phyloP scores from a whole-genome alignment of 1,140 invertebrate genomes.

The Belonocnema kinseyi region DNA sequence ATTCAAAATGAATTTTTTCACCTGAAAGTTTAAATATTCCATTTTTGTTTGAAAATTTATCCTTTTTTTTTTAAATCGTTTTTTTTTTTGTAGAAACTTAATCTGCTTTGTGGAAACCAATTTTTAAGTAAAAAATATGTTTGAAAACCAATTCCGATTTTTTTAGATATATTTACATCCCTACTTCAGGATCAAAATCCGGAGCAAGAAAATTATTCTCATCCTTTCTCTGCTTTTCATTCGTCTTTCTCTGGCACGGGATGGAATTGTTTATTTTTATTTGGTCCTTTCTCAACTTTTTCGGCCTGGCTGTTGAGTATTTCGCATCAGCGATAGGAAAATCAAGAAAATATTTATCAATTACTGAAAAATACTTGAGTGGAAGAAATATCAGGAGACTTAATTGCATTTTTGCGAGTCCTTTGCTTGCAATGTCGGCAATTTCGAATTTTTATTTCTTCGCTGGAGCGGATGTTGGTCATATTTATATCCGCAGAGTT shows the following conservation, averaged over 20 bases:
- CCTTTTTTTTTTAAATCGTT: too few species aligned
- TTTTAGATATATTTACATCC: conserved; percentile 91
- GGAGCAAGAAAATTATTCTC: conserved; percentile 81
- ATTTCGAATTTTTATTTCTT: conserved; percentile 93
- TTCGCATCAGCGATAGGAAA: conserved; percentile 74
- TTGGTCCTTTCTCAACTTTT: conserved; percentile 90
- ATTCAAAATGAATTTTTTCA: too few species aligned
- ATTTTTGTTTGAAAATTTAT: too few species aligned
- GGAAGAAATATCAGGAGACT: conserved; percentile 76
- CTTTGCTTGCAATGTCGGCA: conserved; percentile 85
- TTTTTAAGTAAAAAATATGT: neutral
- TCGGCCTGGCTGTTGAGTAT: conserved; percentile 85
- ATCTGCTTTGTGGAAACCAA: too few species aligned
- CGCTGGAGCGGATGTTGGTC: conserved; percentile 83
- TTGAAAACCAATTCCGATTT: conserved; percentile 52
- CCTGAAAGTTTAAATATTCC: too few species aligned
- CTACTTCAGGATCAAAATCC: conserved; percentile 76
- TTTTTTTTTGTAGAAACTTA: too few species aligned
- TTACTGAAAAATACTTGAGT: conserved; percentile 70
- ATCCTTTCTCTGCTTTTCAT: conserved; percentile 87
- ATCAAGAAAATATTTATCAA: conserved; percentile 65
- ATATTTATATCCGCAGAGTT: conserved; percentile 78
- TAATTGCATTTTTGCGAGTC: conserved; percentile 81
- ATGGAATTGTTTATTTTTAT: conserved; percentile 85
- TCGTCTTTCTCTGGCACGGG: conserved; percentile 95